These are phyloP conservation scores for Chaetops frenatus DNA, from an alignment of 2,113 vertebrate species.

Conservation along the genomic window DNA sequence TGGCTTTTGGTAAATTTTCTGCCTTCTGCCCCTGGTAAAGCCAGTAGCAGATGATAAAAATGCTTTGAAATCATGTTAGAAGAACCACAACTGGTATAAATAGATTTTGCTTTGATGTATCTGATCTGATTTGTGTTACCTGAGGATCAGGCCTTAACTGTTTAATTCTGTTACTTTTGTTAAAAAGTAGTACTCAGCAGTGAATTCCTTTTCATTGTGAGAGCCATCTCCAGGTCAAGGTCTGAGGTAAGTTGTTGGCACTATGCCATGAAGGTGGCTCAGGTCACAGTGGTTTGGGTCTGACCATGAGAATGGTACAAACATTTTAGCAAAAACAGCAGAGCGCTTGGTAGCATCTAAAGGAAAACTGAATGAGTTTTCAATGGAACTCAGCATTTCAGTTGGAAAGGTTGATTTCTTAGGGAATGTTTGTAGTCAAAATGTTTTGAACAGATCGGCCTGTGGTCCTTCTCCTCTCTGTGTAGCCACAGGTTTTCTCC, in stretches of 20 bases:
- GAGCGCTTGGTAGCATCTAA: neutral
- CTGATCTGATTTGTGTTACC: neutral
- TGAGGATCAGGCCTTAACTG: neutral
- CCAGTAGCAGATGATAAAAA: neutral
- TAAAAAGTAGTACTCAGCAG: neutral
- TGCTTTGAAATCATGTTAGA: neutral
- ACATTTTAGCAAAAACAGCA: accelerated
- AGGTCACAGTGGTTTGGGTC: neutral
- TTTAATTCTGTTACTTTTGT: neutral
- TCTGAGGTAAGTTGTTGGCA: neutral
- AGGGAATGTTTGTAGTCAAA: neutral
- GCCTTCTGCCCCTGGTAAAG: neutral
- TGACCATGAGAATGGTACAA: neutral
- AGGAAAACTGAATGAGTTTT: neutral
- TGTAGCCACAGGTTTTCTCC: neutral
- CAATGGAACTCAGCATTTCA: neutral
- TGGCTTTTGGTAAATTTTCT: neutral
- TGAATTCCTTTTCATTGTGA: neutral
- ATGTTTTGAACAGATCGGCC: neutral
- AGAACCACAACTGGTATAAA: neutral
- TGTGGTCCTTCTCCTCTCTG: neutral
- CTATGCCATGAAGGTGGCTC: accelerated
- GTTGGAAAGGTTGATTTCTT: neutral
- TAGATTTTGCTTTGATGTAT: neutral
- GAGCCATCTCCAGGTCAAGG: neutral